A percentile compares a stretch with the other conserved stretches of the same genome.
Conservation (phyloP, 2,888 invertebrate species). For the Lagria hirta region DNA sequence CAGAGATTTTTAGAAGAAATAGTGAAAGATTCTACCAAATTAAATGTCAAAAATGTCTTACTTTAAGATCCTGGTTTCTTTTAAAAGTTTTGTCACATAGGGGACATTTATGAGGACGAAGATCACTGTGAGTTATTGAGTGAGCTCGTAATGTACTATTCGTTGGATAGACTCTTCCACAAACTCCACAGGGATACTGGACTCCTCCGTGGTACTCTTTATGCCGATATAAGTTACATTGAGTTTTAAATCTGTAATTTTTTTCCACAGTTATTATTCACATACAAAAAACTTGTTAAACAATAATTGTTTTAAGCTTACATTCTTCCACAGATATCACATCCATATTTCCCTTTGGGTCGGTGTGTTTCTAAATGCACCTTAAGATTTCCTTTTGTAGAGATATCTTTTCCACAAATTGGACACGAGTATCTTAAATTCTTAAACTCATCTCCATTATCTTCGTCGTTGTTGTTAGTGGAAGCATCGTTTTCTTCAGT, state of each 20-base stretch:
- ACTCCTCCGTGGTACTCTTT: constrained; percentile 63
- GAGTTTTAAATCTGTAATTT: constrained; percentile 65
- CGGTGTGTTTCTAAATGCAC: constrained; percentile 66
- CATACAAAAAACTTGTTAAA: background rate
- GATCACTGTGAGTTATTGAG: constrained; percentile 69
- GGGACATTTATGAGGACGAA: constrained; percentile 68
- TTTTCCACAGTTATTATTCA: no score
- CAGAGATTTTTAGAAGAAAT: no score
- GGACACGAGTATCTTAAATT: constrained; percentile 56
- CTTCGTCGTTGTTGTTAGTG: constrained; percentile 26
- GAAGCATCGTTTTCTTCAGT: constrained; percentile 26
- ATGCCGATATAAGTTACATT: constrained; percentile 64
- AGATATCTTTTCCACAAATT: constrained; percentile 63
- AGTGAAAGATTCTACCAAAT: no score
- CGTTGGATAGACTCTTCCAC: constrained; percentile 69
- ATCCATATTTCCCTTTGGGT: constrained; percentile 63
- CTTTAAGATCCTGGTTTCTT: constrained; percentile 73
- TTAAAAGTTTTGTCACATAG: constrained; percentile 72
- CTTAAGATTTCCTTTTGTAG: constrained; percentile 64
- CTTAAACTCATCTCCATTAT: constrained; percentile 31
- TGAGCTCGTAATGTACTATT: constrained; percentile 69
- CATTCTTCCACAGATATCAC: constrained; percentile 68
- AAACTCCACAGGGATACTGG: constrained; percentile 65
- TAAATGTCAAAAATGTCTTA: constrained; percentile 39
- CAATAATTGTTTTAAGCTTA: constrained; percentile 52